Base-by-base conservation (phyloP, 2,113 vertebrate genomes). In the Myotis davidii region DNA sequence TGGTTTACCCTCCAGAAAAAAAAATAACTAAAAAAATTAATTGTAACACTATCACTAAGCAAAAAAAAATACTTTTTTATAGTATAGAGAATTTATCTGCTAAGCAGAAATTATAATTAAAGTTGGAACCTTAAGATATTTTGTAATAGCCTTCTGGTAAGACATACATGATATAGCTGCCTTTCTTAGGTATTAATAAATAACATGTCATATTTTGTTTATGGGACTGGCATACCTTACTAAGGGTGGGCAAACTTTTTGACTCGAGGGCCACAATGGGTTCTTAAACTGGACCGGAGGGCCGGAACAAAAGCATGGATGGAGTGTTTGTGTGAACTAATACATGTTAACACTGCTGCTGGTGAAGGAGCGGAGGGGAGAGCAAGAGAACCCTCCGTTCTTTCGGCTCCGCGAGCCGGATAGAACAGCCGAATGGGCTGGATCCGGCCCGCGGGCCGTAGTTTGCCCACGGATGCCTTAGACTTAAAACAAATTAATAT, bases 41-140 rank as follows among this genome's bases (percentile, higher is more conserved):
- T 65, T 65, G 61, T 65, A 65, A 50, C 29, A 88, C 14, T 95
- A 37, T n/a, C 17, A 78, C 39, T 83, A 93, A 93, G 52, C 39
- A 95, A 89, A 20, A 86, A 89, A 20, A 86, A 90, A 94, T 82
- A 97, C 12, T 29, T 54, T 92, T 88, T 95, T 70, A 61, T 79
- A 67, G 14, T 78, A 54, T 32, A 83, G 14, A 87, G 50, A 79
- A 74, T 34, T 85, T 90, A 70, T 64, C 48, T 78, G 50, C n/a
- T 81, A 85, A 34, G 9, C 9, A 81, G 65, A 87, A 61, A 64
- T 92, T 78, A 37, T 59, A 56, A 73, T 54, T 86, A 72, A 86
- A 92, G 65, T 56, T 85, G 52, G 54, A 90, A 90, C 70, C 69
- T 87, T 81, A 92, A 90, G 92, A 81, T 86, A 88, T 77, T 96